These are phyloP conservation scores for Novumbra hubbsi DNA, from an alignment of 2,797 vertebrate species.

Conservation along the genomic window DNA sequence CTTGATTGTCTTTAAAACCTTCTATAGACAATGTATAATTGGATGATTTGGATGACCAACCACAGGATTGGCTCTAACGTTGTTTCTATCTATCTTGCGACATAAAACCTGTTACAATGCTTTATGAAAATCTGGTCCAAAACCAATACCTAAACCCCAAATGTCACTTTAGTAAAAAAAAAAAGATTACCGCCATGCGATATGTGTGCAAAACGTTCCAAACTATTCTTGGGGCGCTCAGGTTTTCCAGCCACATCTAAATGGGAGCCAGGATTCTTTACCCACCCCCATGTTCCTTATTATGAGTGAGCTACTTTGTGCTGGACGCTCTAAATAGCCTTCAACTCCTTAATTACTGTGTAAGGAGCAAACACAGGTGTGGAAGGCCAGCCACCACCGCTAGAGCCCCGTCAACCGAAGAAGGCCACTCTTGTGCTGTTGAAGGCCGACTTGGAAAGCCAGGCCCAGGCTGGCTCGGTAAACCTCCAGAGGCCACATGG, in stretches of 20 bases:
- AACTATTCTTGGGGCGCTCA: constrained; percentile 48
- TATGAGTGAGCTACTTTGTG: constrained; percentile 76
- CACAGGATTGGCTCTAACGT: too few relatives aligned
- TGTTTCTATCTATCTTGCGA: too few relatives aligned
- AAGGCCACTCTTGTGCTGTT: constrained; percentile 73
- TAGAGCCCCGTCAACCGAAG: constrained; percentile 56
- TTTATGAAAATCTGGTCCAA: neutral
- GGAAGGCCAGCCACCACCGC: constrained; percentile 60
- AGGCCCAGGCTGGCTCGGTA: constrained; percentile 62
- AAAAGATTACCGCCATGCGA: neutral
- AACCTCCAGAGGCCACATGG: constrained; percentile 67
- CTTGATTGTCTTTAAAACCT: neutral
- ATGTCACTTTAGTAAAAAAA: neutral
- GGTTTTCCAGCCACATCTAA: constrained; percentile 67
- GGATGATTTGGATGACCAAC: neutral
- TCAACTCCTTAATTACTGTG: constrained; percentile 70
- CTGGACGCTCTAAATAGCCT: constrained; percentile 69
- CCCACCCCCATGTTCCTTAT: constrained; percentile 52
- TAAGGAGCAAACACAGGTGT: constrained; percentile 81
- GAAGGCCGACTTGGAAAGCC: constrained; percentile 61
- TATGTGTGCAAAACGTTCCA: constrained; percentile 37
- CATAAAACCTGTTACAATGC: too few relatives aligned
- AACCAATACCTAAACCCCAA: neutral
- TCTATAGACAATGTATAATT: neutral
- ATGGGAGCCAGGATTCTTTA: constrained; percentile 54